Evolutionary conservation across 2,888 invertebrate genomes (phyloP).

Genomic region (Diaphora mendica): DNA sequence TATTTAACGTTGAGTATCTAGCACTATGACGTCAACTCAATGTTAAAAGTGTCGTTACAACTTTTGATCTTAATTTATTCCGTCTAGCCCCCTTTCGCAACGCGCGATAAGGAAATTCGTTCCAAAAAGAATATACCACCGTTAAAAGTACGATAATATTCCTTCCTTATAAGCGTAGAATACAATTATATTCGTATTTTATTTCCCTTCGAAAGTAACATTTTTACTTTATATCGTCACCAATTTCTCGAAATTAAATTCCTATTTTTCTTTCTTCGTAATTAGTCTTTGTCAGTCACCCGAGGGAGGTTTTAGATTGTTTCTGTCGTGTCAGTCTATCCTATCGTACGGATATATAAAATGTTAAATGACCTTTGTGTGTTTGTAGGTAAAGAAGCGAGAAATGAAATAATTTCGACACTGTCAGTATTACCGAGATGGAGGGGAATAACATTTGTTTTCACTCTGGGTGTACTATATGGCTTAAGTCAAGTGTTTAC

Average conservation of each 20-base stretch:
- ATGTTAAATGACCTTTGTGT: not conserved
- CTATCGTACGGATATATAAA: slow-evolving; percentile 7
- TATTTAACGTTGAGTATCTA: no score
- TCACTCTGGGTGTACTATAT: not conserved
- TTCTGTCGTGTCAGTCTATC: slow-evolving; percentile 27
- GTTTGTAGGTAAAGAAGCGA: slow-evolving; percentile 10
- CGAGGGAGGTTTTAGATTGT: slow-evolving; percentile 40
- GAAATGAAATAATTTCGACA: not conserved
- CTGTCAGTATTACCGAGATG: not conserved
- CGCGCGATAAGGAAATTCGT: no score
- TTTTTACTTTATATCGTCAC: slow-evolving; percentile 17
- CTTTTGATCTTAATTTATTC: no score
- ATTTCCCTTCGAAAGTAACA: slow-evolving; percentile 20
- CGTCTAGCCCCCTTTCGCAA: no score
- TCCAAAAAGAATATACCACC: no score
- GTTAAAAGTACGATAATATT: slow-evolving; percentile 1
- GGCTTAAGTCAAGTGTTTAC: not conserved
- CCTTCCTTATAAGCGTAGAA: not conserved
- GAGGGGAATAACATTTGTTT: not conserved
- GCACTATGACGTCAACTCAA: no score
- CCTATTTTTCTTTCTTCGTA: slow-evolving; percentile 49
- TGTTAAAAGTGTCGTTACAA: no score
- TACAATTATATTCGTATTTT: slow-evolving; percentile 25
- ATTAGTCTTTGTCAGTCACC: slow-evolving; percentile 53
- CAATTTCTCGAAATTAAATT: slow-evolving; percentile 48